Evolutionary conservation across 2,797 vertebrate species (phyloP).

Genomic region (Myotis pilosus): DNA sequence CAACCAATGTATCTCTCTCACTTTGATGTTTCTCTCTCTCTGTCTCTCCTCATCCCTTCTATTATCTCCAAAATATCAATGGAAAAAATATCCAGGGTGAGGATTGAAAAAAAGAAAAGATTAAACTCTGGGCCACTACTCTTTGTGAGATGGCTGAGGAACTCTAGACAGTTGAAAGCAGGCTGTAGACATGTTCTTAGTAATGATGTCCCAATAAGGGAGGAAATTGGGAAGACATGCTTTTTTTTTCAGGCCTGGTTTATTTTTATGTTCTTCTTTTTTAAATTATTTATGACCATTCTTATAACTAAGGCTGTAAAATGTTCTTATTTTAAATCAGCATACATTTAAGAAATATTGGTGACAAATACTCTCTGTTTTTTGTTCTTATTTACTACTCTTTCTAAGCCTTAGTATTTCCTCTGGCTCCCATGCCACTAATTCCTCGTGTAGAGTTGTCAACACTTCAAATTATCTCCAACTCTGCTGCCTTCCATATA

Average conservation of each 20-base stretch:
- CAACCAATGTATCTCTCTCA: no score
- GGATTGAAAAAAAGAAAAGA: background rate
- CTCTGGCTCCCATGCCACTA: constrained; percentile 33
- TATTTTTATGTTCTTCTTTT: background rate
- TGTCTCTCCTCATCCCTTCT: no score
- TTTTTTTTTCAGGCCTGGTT: background rate
- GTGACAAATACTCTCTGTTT: background rate
- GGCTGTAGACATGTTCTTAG: background rate
- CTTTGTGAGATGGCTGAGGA: background rate
- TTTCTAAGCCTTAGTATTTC: background rate
- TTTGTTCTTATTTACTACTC: background rate
- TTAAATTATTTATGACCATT: background rate
- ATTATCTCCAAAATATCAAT: no score
- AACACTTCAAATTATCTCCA: constrained; percentile 59
- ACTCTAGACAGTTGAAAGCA: background rate
- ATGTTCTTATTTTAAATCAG: constrained; percentile 21
- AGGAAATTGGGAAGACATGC: background rate
- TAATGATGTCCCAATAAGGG: background rate
- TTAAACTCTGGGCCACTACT: background rate
- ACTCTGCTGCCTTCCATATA: constrained; percentile 35
- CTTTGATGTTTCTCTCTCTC: no score
- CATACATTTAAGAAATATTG: background rate
- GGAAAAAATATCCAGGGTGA: no score
- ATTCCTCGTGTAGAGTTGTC: constrained; percentile 44
- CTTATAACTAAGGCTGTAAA: background rate